Percentiles rank a stretch among this genome's conserved stretches.
Conservation (phyloP, 2,113 vertebrate species). For the Dascyllus trimaculatus region DNA sequence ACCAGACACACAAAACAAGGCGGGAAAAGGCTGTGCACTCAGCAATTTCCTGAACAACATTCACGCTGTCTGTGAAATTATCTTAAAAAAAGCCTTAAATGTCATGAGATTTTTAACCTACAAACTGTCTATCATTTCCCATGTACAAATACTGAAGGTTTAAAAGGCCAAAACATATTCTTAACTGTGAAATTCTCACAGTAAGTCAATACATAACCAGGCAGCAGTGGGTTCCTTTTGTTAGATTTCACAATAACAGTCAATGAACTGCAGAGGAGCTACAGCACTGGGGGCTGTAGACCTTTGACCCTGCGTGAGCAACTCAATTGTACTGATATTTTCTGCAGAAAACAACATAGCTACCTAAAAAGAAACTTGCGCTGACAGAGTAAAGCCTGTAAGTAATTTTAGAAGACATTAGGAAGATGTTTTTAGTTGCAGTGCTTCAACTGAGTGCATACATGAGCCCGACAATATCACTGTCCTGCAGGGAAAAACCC, state of each 20-base stretch:
- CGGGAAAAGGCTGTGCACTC: constrained; percentile 10
- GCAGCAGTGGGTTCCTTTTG: not conserved
- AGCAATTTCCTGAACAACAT: constrained; percentile 46
- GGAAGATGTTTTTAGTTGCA: too few relatives aligned
- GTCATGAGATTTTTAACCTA: not conserved
- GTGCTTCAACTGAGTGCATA: too few relatives aligned
- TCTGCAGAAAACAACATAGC: not conserved
- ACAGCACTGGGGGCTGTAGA: not conserved
- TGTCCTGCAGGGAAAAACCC: too few relatives aligned
- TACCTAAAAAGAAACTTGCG: too few relatives aligned
- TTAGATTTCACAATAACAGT: constrained; percentile 30
- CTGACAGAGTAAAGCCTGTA: too few relatives aligned
- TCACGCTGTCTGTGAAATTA: constrained; percentile 5
- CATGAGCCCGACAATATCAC: too few relatives aligned
- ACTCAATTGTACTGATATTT: not conserved
- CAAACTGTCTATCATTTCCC: not conserved
- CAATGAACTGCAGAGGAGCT: constrained; percentile 12
- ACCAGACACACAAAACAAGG: constrained; percentile 21
- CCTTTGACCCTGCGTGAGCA: not conserved
- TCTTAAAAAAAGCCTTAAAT: not conserved
- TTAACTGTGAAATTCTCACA: not conserved
- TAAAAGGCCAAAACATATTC: not conserved
- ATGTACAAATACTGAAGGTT: not conserved
- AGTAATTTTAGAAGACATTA: too few relatives aligned
- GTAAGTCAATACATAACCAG: constrained; percentile 14